A percentile compares a stretch with the other conserved stretches of the same genome.
Evolutionary conservation across 2,797 vertebrate genomes (phyloP).

Genomic region (Iguana delicatissima): DNA sequence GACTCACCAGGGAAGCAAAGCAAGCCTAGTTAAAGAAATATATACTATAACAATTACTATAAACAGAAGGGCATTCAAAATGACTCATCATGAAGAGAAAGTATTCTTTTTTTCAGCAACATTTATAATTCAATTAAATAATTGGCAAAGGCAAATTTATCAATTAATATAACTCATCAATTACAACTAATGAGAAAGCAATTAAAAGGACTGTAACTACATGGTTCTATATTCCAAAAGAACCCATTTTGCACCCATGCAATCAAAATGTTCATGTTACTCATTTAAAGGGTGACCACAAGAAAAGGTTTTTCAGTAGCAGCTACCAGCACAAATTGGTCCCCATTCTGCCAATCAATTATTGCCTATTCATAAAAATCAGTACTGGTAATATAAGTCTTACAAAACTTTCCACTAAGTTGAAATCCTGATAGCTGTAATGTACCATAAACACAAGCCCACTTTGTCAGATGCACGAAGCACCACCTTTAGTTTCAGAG

Average conservation of each 20-base stretch:
- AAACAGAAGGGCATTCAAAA: background rate
- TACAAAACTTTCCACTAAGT: background rate
- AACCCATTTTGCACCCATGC: background rate
- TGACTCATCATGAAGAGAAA: background rate
- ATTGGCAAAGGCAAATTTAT: too few species aligned
- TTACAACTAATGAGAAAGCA: background rate
- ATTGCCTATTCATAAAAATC: background rate
- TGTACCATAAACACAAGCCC: background rate
- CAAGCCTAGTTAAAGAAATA: slow-evolving; percentile 84
- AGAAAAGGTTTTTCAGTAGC: background rate
- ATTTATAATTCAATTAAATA: too few species aligned
- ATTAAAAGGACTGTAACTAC: too few species aligned
- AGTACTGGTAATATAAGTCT: too few species aligned
- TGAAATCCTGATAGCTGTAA: background rate
- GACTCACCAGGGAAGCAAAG: slow-evolving; percentile 97
- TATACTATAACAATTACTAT: background rate
- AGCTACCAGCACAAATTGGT: background rate
- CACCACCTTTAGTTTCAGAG: background rate
- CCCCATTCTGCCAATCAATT: background rate
- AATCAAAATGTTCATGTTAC: background rate
- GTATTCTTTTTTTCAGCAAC: background rate
- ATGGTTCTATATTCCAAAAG: too few species aligned
- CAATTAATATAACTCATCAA: background rate
- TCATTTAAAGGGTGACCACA: too few species aligned
- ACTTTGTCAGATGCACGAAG: background rate